Conservation (phyloP, 30 jellyfish, hydroid and myxozoan species). For the Clytia hemisphaerica region DNA sequence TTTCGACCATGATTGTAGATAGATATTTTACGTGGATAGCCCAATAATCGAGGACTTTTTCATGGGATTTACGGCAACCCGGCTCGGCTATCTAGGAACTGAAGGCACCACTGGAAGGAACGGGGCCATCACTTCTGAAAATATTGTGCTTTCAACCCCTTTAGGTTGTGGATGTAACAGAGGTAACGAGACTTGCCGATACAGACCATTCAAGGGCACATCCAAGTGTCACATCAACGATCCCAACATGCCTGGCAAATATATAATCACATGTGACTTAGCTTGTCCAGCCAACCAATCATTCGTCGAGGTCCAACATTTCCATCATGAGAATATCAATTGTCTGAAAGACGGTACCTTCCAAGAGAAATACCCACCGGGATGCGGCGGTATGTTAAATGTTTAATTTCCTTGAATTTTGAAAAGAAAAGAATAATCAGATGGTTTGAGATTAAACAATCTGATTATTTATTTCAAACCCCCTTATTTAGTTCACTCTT, state of each 20-base stretch:
- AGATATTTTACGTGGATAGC: too few species aligned
- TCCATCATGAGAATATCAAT: constrained; percentile 8
- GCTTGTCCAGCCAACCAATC: constrained; percentile 37
- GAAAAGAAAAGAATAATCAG: too few species aligned
- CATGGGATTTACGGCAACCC: too few species aligned
- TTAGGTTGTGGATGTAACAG: constrained; percentile 86
- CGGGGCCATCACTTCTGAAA: too few species aligned
- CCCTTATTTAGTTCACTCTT: too few species aligned
- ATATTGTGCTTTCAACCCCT: not conserved
- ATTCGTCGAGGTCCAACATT: constrained; percentile 30
- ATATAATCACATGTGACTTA: constrained; percentile 48
- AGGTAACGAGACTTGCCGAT: constrained; percentile 49
- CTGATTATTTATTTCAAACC: too few species aligned
- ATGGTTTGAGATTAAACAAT: too few species aligned
- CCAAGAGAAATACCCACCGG: constrained; percentile 45
- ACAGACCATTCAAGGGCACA: constrained; percentile 62
- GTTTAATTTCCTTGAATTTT: too few species aligned
- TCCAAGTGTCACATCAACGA: constrained; percentile 44
- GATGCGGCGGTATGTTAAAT: constrained; percentile 66
- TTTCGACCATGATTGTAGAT: too few species aligned
- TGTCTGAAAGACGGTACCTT: constrained; percentile 58
- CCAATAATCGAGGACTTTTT: too few species aligned
- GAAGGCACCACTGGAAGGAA: too few species aligned
- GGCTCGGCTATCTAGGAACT: too few species aligned
- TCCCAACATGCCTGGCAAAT: constrained; percentile 17